Evolutionary conservation across 2,888 invertebrate species (phyloP).

Genomic region (Stenichneumon culpator): DNA sequence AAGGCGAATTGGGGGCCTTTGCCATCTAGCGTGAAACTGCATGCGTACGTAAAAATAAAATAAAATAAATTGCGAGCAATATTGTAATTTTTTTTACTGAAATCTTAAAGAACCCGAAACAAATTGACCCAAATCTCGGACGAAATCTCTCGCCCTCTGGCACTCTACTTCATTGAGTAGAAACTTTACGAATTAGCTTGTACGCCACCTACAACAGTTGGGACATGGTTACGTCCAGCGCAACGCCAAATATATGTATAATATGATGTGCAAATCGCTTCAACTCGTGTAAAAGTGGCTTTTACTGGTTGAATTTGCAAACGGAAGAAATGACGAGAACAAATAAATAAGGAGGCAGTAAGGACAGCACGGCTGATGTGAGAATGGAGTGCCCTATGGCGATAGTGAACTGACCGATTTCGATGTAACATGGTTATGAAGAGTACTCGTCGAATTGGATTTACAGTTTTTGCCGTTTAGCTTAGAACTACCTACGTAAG

Average conservation of each 20-base stretch:
- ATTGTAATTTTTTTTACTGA: too few species aligned
- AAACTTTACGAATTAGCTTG: conserved; percentile 64
- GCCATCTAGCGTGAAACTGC: too few species aligned
- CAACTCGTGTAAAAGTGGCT: too few species aligned
- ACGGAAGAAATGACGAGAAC: too few species aligned
- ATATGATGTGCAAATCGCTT: conserved; percentile 16
- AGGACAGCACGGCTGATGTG: too few species aligned
- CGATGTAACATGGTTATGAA: conserved; percentile 69
- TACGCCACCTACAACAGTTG: conserved; percentile 28
- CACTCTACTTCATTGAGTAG: conserved; percentile 34
- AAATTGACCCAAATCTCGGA: conserved; percentile 72
- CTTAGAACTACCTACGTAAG: too few species aligned
- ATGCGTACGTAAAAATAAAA: too few species aligned
- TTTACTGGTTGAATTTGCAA: too few species aligned
- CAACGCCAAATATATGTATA: conserved; percentile 11
- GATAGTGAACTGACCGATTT: conserved; percentile 46
- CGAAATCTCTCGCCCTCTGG: conserved; percentile 40
- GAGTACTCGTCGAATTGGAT: not conserved
- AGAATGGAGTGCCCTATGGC: conserved; percentile 35
- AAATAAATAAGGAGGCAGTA: too few species aligned
- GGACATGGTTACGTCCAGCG: not conserved
- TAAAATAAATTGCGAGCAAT: too few species aligned
- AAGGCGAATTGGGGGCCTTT: too few species aligned
- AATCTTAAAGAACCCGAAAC: not conserved
- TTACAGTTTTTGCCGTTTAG: conserved; percentile 10